Conservation (phyloP, 2,797 vertebrate species). For the Myotis planiceps region DNA sequence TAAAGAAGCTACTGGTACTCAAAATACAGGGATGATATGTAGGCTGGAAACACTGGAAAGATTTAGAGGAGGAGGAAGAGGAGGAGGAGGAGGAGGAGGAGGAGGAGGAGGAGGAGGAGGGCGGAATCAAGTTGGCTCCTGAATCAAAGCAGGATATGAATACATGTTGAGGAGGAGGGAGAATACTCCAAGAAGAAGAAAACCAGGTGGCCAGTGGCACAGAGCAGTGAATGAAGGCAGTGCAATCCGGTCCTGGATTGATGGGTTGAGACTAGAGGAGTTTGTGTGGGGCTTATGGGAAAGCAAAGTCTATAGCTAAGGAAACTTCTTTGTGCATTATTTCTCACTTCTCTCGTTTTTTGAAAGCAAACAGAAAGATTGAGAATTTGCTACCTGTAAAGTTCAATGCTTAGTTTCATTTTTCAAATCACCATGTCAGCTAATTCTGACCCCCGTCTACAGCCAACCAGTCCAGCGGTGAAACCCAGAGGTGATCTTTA, state of each 20-base stretch:
- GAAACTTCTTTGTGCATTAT: not conserved
- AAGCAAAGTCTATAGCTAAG: not conserved
- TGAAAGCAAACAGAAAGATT: not conserved
- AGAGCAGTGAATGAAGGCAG: too few species aligned
- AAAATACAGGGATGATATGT: not conserved
- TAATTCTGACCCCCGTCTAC: not conserved
- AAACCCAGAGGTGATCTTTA: not conserved
- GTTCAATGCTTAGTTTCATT: not conserved
- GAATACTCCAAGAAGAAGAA: not conserved
- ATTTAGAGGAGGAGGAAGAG: not conserved
- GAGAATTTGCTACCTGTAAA: not conserved
- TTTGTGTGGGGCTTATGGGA: not conserved
- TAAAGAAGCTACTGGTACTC: not conserved
- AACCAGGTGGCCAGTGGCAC: not conserved
- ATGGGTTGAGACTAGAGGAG: not conserved
- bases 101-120: not conserved
- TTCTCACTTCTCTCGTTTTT: not conserved
- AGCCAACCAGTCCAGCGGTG: not conserved
- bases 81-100: too few species aligned
- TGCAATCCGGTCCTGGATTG: not conserved
- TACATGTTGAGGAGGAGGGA: not conserved
- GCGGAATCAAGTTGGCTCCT: not conserved
- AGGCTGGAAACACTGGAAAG: not conserved
- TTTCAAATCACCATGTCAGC: not conserved
- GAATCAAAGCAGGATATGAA: not conserved